Conservation (phyloP, 2,113 vertebrate genomes). For the Saccopteryx bilineata region DNA sequence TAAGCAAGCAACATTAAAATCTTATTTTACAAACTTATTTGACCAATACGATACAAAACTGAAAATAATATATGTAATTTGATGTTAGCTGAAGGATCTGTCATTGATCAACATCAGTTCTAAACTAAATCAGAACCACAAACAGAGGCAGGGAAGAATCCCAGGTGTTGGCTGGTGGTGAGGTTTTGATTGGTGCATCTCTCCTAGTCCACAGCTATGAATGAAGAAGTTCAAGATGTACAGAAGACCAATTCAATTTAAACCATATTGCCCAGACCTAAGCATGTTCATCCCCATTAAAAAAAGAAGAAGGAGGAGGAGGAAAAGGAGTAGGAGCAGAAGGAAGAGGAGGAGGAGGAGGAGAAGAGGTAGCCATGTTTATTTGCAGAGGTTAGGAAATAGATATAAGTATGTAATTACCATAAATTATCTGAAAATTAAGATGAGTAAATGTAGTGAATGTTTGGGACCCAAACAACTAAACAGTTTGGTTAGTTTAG, state of each 20-base stretch:
- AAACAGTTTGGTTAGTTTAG: background rate
- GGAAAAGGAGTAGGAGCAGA: too few species aligned
- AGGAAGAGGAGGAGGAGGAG: too few species aligned
- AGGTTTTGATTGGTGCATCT: background rate
- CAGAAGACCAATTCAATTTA: background rate
- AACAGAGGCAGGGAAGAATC: background rate
- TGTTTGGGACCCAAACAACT: background rate
- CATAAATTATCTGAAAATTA: background rate
- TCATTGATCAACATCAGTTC: background rate
- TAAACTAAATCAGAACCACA: background rate
- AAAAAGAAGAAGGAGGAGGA: background rate
- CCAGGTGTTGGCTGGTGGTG: rapidly evolving
- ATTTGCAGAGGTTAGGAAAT: background rate
- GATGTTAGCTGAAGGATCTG: background rate
- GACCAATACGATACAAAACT: background rate
- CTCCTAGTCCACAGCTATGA: background rate
- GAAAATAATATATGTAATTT: background rate
- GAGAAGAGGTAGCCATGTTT: background rate
- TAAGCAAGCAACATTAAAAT: too few species aligned
- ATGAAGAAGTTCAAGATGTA: background rate
- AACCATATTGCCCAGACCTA: background rate
- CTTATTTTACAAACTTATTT: too few species aligned
- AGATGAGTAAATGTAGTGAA: background rate
- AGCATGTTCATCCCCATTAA: background rate
- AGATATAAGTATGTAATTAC: background rate